A percentile compares a stretch with the other conserved stretches of the same genome.
These are phyloP conservation scores for Lithophane leautieri DNA, from an alignment of 2,888 invertebrate genomes.

Conservation along the genomic window DNA sequence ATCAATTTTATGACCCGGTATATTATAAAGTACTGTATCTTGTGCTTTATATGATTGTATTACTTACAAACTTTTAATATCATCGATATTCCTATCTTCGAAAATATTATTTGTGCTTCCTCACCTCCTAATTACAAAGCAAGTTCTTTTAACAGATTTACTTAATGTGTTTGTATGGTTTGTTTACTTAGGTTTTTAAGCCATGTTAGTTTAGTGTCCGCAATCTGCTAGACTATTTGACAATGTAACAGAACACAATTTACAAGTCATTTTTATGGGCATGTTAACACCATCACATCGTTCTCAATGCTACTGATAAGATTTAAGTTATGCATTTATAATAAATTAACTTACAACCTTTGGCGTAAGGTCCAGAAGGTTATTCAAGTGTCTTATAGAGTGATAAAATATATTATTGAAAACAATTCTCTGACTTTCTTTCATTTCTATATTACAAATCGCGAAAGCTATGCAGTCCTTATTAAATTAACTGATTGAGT, in stretches of 20 bases:
- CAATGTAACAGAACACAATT: conserved; percentile 25
- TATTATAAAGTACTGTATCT: not conserved
- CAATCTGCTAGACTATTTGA: not conserved
- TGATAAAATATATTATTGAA: not conserved
- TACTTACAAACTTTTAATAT: not conserved
- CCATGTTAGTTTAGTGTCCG: conserved; percentile 4
- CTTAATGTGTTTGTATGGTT: not conserved
- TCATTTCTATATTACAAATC: not conserved
- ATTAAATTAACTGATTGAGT: not conserved
- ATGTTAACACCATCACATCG: conserved; percentile 27
- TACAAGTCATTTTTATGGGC: conserved; percentile 27
- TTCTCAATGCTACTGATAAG: conserved; percentile 25
- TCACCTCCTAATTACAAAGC: not conserved
- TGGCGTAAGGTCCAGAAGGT: not conserved
- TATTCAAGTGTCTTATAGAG: not conserved
- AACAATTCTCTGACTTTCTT: conserved; percentile 3
- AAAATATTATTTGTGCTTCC: too few relatives aligned
- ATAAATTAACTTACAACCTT: conserved; percentile 4
- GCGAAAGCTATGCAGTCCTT: not conserved
- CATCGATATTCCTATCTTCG: not conserved
- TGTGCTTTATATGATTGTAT: not conserved
- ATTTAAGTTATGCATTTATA: conserved; percentile 8
- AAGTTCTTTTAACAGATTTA: not conserved
- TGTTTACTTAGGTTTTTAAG: not conserved
- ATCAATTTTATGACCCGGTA: not conserved